phyloP scores from a whole-genome alignment of 2,888 invertebrate genomes.

The Hirtodrosophila cameraria region DNA sequence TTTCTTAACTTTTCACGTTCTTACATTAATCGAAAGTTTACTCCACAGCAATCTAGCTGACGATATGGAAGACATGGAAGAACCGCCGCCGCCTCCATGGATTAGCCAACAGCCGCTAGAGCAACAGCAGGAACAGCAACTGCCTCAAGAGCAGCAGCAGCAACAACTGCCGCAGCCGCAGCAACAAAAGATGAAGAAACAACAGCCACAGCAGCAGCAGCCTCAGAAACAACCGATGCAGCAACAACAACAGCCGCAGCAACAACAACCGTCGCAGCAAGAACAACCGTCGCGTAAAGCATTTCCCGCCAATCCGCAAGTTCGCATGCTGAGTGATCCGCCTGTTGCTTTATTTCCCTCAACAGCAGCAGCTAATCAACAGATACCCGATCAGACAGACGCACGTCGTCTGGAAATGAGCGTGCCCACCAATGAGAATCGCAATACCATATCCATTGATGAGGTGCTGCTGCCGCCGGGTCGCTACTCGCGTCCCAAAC shows the following conservation, averaged over 20 bases:
- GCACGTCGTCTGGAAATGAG: constrained; percentile 65
- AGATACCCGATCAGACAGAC: constrained; percentile 42
- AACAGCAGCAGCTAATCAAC: constrained; percentile 72
- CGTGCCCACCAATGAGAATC: constrained; percentile 80
- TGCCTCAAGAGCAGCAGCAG: neutral
- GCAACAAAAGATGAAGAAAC: too few relatives aligned
- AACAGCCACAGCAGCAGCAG: neutral
- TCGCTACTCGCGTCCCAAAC: constrained; percentile 89
- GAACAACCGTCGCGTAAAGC: neutral
- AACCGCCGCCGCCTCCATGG: constrained; percentile 38
- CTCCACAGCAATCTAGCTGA: constrained; percentile 21
- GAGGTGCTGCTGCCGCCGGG: constrained; percentile 93
- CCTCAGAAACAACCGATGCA: neutral
- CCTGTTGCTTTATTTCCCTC: constrained; percentile 68
- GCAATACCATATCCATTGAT: constrained; percentile 88
- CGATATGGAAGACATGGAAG: constrained; percentile 3
- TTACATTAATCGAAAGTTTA: neutral
- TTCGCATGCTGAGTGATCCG: constrained; percentile 24
- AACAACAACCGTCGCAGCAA: neutral
- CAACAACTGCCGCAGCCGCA: neutral
- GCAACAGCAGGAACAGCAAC: neutral
- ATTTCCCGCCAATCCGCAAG: constrained; percentile 35
- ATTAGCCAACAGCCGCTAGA: too few relatives aligned
- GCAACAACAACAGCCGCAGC: neutral
- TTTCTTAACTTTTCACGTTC: neutral